Evolutionary conservation across 2,888 invertebrate species (phyloP), one percentile per base, ranked within the genome.

Genomic region (Xanthia togata): DNA sequence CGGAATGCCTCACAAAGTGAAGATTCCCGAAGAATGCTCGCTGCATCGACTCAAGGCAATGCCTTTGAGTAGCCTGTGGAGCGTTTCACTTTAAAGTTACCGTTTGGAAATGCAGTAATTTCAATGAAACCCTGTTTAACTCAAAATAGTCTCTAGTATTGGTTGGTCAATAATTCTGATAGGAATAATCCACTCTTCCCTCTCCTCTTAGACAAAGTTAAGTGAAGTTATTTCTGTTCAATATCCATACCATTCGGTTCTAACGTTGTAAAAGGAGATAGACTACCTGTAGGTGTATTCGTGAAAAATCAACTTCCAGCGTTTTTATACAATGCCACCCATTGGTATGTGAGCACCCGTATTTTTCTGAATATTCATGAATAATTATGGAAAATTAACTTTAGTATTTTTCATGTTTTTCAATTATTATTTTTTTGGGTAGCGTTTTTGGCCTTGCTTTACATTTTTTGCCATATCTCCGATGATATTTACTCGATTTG

Each of bases 11-110:
- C 23, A 63, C 70, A 81, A 76, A 85, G 75, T 20, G 44, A 20
- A 73, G 60, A 53, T 81, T 64, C 64, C 9, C 12, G 31, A 85
- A 71, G 77, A 82, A 83, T 85, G 82, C 47, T 41, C 67, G 76
- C 55, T 73, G 20, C 62, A 62, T 69, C 44, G 38, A 23, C 38
- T 60, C 44, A 31, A 60, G 23, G 63, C 73, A 53, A 64, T 69
- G 60, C 82, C 76, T 83, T 83, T 83, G 85, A 60, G 31, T 41
- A 70, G 72, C 71, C 47, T 14, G n/a, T 60, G 53, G 4, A 69
- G n/a, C 64, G 41, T 69, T 70, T 60, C 47, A 57, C 82, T 83
- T 73, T 77, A 55, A 73, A 82, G 68, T 84, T 76, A 70, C 59
- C 59, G 1, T 59, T 44, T 72, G 44, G 31, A 70, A 47, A 76